phyloP scores from a whole-genome alignment of 30 jellyfish, hydroid and myxozoan genomes.

The Hydractinia symbiolongicarpus region DNA sequence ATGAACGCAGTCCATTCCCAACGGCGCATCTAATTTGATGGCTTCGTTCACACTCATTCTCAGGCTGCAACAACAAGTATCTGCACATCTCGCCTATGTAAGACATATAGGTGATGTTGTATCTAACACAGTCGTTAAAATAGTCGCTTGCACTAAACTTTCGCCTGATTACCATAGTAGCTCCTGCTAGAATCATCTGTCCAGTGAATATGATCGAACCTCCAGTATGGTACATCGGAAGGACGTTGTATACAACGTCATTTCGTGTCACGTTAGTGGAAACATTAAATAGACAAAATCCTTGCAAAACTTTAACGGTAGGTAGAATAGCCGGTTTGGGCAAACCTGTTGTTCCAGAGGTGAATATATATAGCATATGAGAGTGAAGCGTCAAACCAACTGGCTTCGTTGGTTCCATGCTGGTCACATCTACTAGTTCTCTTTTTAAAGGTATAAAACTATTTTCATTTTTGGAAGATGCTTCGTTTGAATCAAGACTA shows the following conservation, averaged over 20 bases:
- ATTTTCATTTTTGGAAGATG: not conserved
- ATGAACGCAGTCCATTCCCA: conserved; percentile 90
- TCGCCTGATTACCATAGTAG: conserved; percentile 56
- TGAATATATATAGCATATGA: conserved; percentile 49
- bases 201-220: conserved; percentile 73
- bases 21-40: conserved; percentile 44
- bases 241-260: conserved; percentile 52
- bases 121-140: conserved; percentile 65
- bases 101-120: conserved; percentile 54
- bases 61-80: conserved; percentile 67
- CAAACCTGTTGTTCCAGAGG: conserved; percentile 91
- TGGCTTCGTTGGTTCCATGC: not conserved
- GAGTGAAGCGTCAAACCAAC: not conserved
- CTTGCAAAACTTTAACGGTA: conserved; percentile 35
- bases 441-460: not conserved
- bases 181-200: conserved; percentile 45
- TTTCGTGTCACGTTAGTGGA: conserved; percentile 20
- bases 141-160: conserved; percentile 79
- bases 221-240: conserved; percentile 80
- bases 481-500: not conserved
- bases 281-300: conserved; percentile 36
- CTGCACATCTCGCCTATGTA: conserved; percentile 94
- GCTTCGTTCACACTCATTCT: conserved; percentile 26
- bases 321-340: conserved; percentile 78
- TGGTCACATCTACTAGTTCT: not conserved